phyloP scores from a whole-genome alignment of 2,888 invertebrate species.

The Clusia tigrina region DNA sequence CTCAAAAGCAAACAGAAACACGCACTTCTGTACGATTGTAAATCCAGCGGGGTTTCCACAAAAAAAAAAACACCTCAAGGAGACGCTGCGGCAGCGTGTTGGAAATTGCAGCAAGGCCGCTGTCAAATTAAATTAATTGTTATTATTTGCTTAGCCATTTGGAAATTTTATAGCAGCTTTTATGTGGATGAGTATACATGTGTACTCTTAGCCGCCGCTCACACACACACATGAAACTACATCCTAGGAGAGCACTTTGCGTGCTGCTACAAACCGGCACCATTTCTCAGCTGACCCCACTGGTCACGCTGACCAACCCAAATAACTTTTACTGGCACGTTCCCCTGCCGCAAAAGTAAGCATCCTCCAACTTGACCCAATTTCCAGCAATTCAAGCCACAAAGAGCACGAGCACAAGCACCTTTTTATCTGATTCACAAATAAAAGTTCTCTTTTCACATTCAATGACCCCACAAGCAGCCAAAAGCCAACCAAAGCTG shows the following conservation, averaged over 20 bases:
- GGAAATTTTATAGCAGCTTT: neutral
- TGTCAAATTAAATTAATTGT: neutral
- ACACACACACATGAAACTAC: too few species aligned
- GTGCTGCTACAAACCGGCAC: neutral
- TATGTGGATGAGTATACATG: neutral
- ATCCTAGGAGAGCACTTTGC: too few species aligned
- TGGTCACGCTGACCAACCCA: neutral
- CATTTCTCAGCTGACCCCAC: neutral
- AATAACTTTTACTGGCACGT: neutral
- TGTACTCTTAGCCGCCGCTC: neutral
- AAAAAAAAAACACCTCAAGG: too few species aligned
- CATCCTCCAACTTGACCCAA: constrained; percentile 1
- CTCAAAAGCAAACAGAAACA: too few species aligned
- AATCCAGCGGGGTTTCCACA: too few species aligned
- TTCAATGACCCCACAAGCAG: constrained; percentile 1
- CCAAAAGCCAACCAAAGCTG: neutral
- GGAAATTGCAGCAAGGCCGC: too few species aligned
- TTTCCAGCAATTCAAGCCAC: neutral
- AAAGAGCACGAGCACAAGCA: neutral
- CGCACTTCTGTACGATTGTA: too few species aligned
- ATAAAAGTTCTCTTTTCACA: neutral
- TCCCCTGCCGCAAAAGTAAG: neutral
- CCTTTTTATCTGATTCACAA: neutral
- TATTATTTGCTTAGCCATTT: neutral
- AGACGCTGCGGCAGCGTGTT: too few species aligned